A percentile compares a stretch with the other conserved stretches of the same genome.
Conservation (phyloP, 1,140 invertebrate genomes). For the Chionoecetes opilio region DNA sequence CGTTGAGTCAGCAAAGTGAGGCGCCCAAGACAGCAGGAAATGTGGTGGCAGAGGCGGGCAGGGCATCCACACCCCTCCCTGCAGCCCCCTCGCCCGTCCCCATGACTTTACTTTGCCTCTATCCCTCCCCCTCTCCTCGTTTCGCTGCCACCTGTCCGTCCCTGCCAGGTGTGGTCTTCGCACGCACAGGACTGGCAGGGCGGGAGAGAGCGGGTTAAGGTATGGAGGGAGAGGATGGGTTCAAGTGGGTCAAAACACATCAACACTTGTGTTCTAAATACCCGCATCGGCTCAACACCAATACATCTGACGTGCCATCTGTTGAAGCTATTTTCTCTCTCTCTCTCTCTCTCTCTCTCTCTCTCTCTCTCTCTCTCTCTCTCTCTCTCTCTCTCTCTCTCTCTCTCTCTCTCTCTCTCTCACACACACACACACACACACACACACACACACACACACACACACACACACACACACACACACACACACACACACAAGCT, state of each 20-base stretch:
- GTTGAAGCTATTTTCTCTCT: background rate
- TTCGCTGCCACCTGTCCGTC: no score
- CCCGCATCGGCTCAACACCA: background rate
- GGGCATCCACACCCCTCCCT: background rate
- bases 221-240: background rate
- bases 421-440: no score
- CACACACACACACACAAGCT: no score
- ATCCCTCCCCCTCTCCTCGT: background rate
- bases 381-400: no score
- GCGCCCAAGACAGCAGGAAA: background rate
- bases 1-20: background rate
- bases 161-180: no score
- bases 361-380: conserved; percentile 1
- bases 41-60: background rate
- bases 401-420: no score
- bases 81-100: background rate
- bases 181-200: no score
- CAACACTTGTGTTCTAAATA: background rate
- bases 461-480: no score
- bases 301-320: background rate
- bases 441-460: no score
- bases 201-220: no score
- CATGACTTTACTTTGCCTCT: background rate
- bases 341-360: background rate
- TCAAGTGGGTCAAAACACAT: background rate